A percentile compares a stretch with the other conserved stretches of the same genome.
Evolutionary conservation across 1,140 invertebrate species (phyloP).

Genomic region (Thaumetopoea pityocampa): DNA sequence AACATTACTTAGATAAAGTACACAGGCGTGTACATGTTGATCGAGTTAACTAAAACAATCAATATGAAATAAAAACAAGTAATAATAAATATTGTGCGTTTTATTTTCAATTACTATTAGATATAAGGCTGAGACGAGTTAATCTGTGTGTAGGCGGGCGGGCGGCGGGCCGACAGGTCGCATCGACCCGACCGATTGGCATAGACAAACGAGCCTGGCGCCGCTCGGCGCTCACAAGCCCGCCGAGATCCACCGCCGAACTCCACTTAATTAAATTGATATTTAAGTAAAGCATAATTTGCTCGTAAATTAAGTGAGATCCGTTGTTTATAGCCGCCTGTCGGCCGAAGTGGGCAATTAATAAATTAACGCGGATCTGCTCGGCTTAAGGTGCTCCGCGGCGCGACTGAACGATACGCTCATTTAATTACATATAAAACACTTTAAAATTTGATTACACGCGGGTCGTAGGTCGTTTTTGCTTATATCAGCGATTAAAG

Average conservation of each 20-base stretch:
- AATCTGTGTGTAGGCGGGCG: slow-evolving; percentile 13
- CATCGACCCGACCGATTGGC: slow-evolving; percentile 53
- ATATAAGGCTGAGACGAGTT: slow-evolving; percentile 27
- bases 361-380: slow-evolving; percentile 69
- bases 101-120: slow-evolving; percentile 2
- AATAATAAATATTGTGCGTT: no score
- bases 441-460: slow-evolving; percentile 20
- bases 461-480: slow-evolving; percentile 3
- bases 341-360: slow-evolving; percentile 66
- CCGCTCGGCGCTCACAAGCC: slow-evolving; percentile 36
- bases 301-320: slow-evolving; percentile 74
- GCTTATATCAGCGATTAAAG: no score
- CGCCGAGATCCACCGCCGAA: slow-evolving; percentile 50
- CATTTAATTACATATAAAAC: slow-evolving; percentile 47
- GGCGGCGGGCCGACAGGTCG: slow-evolving; percentile 14
- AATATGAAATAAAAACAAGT: no score
- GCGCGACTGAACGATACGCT: slow-evolving; percentile 54
- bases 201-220: slow-evolving; percentile 54
- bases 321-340: slow-evolving; percentile 70
- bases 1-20: no score
- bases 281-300: slow-evolving; percentile 76
- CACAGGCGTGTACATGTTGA: no score
- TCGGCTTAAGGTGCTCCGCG: slow-evolving; percentile 59
- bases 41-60: not conserved
- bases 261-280: slow-evolving; percentile 74